phyloP scores from a whole-genome alignment of 2,888 invertebrate genomes.

The Malachius bipustulatus region DNA sequence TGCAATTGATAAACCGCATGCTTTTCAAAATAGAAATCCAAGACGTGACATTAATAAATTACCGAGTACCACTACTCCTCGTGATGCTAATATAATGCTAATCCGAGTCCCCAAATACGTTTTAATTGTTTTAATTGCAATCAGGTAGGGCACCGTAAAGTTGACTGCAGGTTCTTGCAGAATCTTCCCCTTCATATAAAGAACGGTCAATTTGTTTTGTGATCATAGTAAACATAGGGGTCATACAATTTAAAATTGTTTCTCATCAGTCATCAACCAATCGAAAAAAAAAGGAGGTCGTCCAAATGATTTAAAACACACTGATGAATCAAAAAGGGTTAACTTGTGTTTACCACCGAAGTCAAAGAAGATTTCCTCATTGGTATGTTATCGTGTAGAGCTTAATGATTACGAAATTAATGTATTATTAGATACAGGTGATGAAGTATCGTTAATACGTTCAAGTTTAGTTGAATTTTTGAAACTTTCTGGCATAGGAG shows the following conservation, averaged over 20 bases:
- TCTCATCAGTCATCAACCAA: not conserved
- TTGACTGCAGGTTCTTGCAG: not conserved
- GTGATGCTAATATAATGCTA: not conserved
- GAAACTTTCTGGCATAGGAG: conserved; percentile 1
- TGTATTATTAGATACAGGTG: conserved; percentile 3
- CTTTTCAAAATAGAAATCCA: no score
- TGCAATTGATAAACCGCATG: conserved; percentile 3
- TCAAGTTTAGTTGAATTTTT: not conserved
- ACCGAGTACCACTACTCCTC: conserved; percentile 1
- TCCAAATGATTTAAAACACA: not conserved
- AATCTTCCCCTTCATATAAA: not conserved
- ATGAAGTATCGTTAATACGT: not conserved
- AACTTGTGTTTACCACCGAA: conserved; percentile 3
- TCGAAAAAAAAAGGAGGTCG: not conserved
- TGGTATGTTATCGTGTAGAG: conserved; percentile 1
- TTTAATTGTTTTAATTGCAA: conserved; percentile 1
- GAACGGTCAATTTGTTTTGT: not conserved
- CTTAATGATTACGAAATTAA: conserved; percentile 2
- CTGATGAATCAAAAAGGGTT: not conserved
- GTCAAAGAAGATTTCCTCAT: not conserved
- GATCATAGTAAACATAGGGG: conserved; percentile 1
- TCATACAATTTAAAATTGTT: not conserved
- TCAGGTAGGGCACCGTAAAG: conserved; percentile 1
- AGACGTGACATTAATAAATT: conserved; percentile 1
- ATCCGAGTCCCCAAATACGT: not conserved